phyloP scores from a whole-genome alignment of 1,140 invertebrate species.

The Papilio glaucus region DNA sequence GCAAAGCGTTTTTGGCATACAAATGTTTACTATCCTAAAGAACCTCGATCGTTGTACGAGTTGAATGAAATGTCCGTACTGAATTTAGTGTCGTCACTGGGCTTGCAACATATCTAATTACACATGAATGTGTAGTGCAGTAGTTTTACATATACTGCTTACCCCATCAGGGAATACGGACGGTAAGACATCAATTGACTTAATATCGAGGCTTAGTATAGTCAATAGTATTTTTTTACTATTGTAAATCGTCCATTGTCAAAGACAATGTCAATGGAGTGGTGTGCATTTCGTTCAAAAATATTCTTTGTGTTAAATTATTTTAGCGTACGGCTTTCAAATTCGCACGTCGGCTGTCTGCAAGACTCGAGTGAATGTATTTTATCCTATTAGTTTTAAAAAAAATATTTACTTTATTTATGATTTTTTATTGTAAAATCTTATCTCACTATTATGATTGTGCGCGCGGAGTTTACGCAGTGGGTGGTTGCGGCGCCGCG shows the following conservation, averaged over 20 bases:
- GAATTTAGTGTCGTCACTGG: constrained; percentile 5
- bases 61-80: too few species aligned
- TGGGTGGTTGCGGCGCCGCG: background rate
- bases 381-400: constrained; percentile 78
- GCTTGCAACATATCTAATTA: constrained; percentile 33
- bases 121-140: constrained; percentile 30
- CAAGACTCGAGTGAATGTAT: constrained; percentile 75
- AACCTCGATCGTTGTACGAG: background rate
- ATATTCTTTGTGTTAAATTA: constrained; percentile 56
- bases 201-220: constrained; percentile 16
- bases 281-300: constrained; percentile 33
- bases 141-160: background rate
- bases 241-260: constrained; percentile 32
- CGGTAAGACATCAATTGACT: constrained; percentile 16
- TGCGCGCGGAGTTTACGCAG: constrained; percentile 45
- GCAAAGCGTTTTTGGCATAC: background rate
- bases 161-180: background rate
- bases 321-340: constrained; percentile 51
- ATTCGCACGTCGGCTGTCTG: constrained; percentile 58
- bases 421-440: constrained; percentile 64
- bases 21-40: constrained; percentile 5
- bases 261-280: constrained; percentile 1
- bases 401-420: constrained; percentile 69
- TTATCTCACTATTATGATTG: constrained; percentile 57
- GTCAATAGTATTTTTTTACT: constrained; percentile 38